These are phyloP conservation scores for Caenorhabditis macrosperma DNA, from an alignment of 2,888 invertebrate genomes.

Conservation along the genomic window DNA sequence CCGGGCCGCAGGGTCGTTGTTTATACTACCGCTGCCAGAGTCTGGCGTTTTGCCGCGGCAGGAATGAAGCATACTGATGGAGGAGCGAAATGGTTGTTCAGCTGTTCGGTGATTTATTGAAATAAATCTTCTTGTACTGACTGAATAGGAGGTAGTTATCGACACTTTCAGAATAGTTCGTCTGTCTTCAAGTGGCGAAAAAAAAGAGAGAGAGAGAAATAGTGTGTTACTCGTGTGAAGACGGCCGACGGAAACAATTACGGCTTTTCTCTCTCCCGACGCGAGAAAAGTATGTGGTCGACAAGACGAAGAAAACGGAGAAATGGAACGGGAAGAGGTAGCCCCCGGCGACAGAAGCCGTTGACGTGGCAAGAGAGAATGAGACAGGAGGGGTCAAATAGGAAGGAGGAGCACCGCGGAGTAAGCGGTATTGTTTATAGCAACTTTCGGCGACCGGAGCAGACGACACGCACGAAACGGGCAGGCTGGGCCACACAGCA, in stretches of 20 bases:
- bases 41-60: background rate
- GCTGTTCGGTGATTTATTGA: conserved; percentile 1
- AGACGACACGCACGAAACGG: background rate
- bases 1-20: background rate
- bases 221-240: background rate
- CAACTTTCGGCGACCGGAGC: background rate
- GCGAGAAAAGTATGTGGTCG: background rate
- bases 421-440: background rate
- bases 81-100: background rate
- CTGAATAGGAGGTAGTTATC: conserved; percentile 38
- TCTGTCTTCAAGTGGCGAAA: conserved; percentile 14
- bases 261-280: background rate
- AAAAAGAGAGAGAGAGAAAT: background rate
- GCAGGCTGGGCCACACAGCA: background rate
- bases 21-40: background rate
- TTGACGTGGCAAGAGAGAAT: background rate
- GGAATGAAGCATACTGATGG: background rate
- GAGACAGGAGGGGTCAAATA: background rate
- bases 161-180: conserved; percentile 21
- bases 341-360: background rate
- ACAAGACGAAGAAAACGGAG: conserved; percentile 12
- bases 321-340: conserved; percentile 19
- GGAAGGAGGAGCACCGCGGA: background rate
- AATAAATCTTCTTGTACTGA: background rate
- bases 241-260: conserved; percentile 45